Evolutionary conservation across 2,888 invertebrate species (phyloP).

Genomic region (Hybos culiciformis): DNA sequence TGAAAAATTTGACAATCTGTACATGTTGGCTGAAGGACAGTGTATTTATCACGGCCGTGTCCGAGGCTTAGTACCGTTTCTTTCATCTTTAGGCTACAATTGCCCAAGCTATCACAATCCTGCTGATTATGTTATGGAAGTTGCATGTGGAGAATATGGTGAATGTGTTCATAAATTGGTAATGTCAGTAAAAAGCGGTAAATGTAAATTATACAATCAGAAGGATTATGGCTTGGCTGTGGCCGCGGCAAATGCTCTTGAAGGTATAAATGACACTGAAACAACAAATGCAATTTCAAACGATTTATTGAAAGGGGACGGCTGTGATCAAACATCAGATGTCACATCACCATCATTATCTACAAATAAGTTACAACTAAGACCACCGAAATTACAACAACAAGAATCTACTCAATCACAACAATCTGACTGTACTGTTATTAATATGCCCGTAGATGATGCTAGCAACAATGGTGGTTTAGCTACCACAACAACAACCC

Average conservation of each 20-base stretch:
- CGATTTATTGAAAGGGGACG: constrained; percentile 41
- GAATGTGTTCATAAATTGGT: constrained; percentile 75
- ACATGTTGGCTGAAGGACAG: constrained; percentile 82
- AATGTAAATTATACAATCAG: constrained; percentile 47
- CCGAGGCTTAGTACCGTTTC: constrained; percentile 71
- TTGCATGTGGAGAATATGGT: constrained; percentile 90
- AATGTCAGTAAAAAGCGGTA: constrained; percentile 67
- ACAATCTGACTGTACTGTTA: constrained; percentile 29
- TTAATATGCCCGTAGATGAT: constrained; percentile 22
- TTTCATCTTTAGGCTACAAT: constrained; percentile 68
- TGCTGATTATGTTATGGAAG: constrained; percentile 94
- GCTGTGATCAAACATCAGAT: constrained; percentile 26
- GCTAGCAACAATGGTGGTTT: neutral
- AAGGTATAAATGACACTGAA: constrained; percentile 27
- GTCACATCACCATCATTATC: constrained; percentile 38
- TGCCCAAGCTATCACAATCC: constrained; percentile 96
- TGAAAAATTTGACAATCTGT: constrained; percentile 90
- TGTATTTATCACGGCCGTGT: constrained; percentile 86
- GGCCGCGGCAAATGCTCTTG: constrained; percentile 12
- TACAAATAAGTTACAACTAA: constrained; percentile 40
- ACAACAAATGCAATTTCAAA: constrained; percentile 38
- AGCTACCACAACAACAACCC: constrained; percentile 10
- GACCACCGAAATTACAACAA: constrained; percentile 29
- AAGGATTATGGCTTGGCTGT: constrained; percentile 25
- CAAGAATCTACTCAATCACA: constrained; percentile 17